Percentiles rank a stretch among this genome's conserved stretches.
Evolutionary conservation across 2,797 vertebrate species (phyloP).

Genomic region (Mareca strepera): DNA sequence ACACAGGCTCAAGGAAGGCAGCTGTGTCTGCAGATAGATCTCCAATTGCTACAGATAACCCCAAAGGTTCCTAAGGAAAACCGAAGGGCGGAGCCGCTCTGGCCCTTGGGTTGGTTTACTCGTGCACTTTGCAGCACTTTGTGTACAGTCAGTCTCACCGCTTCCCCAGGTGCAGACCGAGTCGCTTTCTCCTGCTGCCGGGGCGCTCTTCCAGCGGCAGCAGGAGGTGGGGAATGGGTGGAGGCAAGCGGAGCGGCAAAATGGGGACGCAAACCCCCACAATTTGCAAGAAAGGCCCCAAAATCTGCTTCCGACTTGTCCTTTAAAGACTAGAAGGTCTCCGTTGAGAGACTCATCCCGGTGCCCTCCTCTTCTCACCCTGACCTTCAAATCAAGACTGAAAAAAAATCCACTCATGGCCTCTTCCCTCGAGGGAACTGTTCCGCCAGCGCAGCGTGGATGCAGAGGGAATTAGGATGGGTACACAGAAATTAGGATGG

Average conservation of each 20-base stretch:
- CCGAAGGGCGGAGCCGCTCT: rapidly evolving
- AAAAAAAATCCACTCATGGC: neutral
- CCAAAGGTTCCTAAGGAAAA: slow-evolving; percentile 12
- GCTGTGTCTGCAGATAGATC: neutral
- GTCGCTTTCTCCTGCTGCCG: neutral
- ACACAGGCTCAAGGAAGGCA: neutral
- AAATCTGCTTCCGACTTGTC: neutral
- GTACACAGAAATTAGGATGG: neutral
- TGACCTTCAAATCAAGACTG: slow-evolving; percentile 28
- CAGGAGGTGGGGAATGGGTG: neutral
- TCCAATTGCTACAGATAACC: neutral
- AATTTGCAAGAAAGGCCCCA: neutral
- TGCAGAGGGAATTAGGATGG: neutral
- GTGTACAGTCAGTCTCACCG: slow-evolving; percentile 48
- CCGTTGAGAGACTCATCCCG: neutral
- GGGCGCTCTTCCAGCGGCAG: neutral
- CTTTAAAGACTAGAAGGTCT: slow-evolving; percentile 13
- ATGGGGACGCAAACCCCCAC: neutral
- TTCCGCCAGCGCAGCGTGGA: neutral
- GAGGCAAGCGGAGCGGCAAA: neutral
- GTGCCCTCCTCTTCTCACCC: slow-evolving; percentile 8
- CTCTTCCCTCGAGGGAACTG: neutral
- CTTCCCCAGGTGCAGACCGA: slow-evolving; percentile 32
- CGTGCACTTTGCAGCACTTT: slow-evolving; percentile 64
- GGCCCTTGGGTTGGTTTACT: neutral